These are phyloP conservation scores for Pelusios castaneus DNA, from an alignment of 2,113 vertebrate genomes.

Conservation along the genomic window DNA sequence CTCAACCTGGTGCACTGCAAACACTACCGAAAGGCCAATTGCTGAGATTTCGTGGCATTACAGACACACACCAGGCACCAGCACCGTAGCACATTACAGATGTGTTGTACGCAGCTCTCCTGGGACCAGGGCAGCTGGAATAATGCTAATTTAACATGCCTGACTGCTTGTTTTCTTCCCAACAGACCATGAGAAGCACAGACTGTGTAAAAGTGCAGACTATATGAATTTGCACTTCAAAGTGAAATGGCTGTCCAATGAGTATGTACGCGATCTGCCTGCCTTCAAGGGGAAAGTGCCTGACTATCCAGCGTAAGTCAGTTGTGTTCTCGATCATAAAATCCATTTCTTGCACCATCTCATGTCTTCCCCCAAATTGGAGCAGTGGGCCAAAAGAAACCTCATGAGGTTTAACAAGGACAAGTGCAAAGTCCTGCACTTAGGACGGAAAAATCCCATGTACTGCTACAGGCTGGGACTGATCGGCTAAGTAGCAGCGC, in stretches of 20 bases:
- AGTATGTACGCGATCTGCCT: constrained; percentile 92
- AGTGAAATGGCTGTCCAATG: constrained; percentile 98
- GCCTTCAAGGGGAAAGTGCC: constrained; percentile 87
- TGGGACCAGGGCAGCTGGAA: not conserved
- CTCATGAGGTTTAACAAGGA: too few species aligned
- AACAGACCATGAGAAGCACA: constrained; percentile 94
- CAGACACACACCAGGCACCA: not conserved
- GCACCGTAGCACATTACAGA: not conserved
- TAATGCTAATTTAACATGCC: not conserved
- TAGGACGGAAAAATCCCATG: too few species aligned
- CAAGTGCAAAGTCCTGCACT: too few species aligned
- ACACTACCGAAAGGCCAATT: not conserved
- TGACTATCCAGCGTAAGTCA: constrained; percentile 93
- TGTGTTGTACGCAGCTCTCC: not conserved
- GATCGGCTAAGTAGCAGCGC: too few species aligned
- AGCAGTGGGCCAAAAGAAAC: too few species aligned
- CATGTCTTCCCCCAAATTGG: not conserved
- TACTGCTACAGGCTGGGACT: too few species aligned
- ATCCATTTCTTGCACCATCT: not conserved
- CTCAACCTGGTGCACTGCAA: accelerated
- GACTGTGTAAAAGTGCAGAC: constrained; percentile 96
- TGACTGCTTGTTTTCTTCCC: constrained; percentile 1
- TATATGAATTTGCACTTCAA: constrained; percentile 99
- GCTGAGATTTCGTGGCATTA: not conserved
- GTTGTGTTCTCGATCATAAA: not conserved